Conservation (phyloP, 1,140 invertebrate species). For the Drosophila obscura region DNA sequence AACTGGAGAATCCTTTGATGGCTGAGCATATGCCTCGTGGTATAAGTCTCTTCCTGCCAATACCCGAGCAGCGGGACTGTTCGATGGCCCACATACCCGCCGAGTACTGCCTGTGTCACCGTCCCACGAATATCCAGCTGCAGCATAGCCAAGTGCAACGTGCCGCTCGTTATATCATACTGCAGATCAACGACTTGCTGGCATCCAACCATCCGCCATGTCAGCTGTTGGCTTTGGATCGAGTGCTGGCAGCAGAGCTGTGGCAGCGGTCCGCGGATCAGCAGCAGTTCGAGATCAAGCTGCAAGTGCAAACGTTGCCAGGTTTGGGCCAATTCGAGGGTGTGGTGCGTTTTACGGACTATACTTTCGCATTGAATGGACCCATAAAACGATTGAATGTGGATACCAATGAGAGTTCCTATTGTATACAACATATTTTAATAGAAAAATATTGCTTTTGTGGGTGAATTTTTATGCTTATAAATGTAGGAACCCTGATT, state of each 20-base stretch:
- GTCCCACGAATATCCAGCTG: neutral
- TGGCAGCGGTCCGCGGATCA: constrained; percentile 11
- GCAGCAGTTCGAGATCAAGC: constrained; percentile 5
- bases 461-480: neutral
- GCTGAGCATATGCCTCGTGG: constrained; percentile 13
- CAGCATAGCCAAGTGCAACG: constrained; percentile 5
- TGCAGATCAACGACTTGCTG: constrained; percentile 13
- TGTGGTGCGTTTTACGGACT: constrained; percentile 9
- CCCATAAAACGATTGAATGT: constrained; percentile 10
- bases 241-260: constrained; percentile 4
- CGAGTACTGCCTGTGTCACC: constrained; percentile 17
- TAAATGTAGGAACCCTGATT: neutral
- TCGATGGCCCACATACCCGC: constrained; percentile 19
- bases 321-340: constrained; percentile 30
- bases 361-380: constrained; percentile 6
- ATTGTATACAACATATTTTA: constrained; percentile 28
- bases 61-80: constrained; percentile 21
- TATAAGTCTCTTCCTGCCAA: constrained; percentile 34
- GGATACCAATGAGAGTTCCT: neutral
- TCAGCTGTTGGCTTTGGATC: neutral
- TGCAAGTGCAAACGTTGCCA: constrained; percentile 14
- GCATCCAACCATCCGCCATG: constrained; percentile 14
- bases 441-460: constrained; percentile 36
- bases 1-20: neutral
- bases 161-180: constrained; percentile 25